Evolutionary conservation across 2,797 vertebrate species (phyloP).

Genomic region (Darevskia nairensis): DNA sequence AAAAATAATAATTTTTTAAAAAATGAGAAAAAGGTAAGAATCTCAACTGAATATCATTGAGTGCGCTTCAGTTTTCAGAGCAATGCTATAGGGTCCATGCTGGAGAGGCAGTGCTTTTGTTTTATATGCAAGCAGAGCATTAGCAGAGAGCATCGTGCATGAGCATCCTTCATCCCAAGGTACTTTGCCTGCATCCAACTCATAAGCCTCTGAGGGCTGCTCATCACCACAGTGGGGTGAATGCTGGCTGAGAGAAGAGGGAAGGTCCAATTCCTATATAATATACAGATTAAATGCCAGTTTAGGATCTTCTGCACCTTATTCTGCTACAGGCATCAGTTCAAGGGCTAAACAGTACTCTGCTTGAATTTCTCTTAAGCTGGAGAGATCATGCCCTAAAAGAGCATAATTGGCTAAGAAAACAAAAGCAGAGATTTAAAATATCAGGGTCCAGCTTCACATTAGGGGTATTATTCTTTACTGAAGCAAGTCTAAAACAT

Average conservation of each 20-base stretch:
- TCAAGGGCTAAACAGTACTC: background rate
- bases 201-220: background rate
- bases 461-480: background rate
- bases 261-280: no score
- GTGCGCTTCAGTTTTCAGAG: background rate
- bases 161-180: no score
- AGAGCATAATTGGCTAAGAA: no score
- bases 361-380: background rate
- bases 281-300: no score
- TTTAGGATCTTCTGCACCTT: no score
- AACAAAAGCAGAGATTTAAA: background rate
- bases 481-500: background rate
- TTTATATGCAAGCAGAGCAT: background rate
- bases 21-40: no score
- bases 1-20: no score
- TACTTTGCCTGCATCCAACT: no score
- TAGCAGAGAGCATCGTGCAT: no score
- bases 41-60: background rate
- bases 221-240: no score
- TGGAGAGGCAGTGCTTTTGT: background rate
- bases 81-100: background rate
- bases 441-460: background rate
- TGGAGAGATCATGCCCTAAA: background rate
- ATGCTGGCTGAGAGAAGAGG: no score
- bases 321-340: background rate